Evolutionary conservation across 2,113 vertebrate genomes (phyloP).

Genomic region (Osmerus mordax): DNA sequence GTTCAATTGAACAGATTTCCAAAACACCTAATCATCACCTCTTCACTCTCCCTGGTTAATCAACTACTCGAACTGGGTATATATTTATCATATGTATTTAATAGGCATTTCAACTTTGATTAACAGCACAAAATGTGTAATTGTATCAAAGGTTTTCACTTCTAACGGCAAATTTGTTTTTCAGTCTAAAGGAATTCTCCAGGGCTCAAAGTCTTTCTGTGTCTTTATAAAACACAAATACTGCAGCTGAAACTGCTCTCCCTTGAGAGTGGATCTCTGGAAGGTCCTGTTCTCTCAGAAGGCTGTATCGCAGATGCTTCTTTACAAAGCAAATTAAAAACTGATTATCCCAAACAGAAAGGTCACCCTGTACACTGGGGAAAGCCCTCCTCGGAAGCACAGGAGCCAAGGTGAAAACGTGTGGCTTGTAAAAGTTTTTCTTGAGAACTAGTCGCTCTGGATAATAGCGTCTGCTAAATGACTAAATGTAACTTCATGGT

Average conservation of each 20-base stretch:
- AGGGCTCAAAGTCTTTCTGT: too few relatives aligned
- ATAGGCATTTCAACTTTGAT: too few relatives aligned
- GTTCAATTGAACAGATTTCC: slow-evolving; percentile 18
- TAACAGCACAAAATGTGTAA: too few relatives aligned
- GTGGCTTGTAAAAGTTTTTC: background rate
- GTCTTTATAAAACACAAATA: slow-evolving; percentile 14
- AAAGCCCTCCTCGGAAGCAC: background rate
- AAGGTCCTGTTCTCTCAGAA: slow-evolving; percentile 23
- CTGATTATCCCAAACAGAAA: slow-evolving; percentile 32
- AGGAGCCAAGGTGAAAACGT: slow-evolving; percentile 11
- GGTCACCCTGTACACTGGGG: slow-evolving; percentile 28
- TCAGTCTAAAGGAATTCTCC: too few relatives aligned
- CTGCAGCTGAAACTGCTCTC: slow-evolving; percentile 22
- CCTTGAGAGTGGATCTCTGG: slow-evolving; percentile 4
- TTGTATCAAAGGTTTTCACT: too few relatives aligned
- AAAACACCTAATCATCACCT: slow-evolving; percentile 48
- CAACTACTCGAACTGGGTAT: background rate
- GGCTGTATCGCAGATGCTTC: slow-evolving; percentile 38
- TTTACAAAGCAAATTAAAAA: slow-evolving; percentile 37
- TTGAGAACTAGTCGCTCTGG: background rate
- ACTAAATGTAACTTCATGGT: background rate
- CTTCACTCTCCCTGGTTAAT: slow-evolving; percentile 6
- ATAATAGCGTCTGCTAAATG: too few relatives aligned
- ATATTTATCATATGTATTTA: too few relatives aligned
- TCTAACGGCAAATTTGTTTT: too few relatives aligned